These are phyloP conservation scores for Ophion ventricosus DNA, from an alignment of 2,888 invertebrate genomes.

Conservation along the genomic window DNA sequence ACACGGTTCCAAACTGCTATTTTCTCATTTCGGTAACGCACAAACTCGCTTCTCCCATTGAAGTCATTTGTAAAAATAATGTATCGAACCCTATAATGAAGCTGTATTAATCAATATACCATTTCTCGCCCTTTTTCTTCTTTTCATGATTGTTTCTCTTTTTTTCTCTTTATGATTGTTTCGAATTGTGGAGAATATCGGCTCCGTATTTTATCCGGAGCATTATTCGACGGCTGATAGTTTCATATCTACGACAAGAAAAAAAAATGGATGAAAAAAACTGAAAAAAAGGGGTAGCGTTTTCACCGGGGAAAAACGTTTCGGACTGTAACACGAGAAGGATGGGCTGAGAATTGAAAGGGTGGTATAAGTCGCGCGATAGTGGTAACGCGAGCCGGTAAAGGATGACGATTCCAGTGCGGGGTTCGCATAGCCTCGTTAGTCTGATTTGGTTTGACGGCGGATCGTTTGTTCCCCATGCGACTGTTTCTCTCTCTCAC, in stretches of 20 bases:
- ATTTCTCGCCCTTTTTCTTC: neutral
- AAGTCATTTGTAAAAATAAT: neutral
- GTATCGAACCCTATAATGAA: neutral
- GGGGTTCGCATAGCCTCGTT: conserved; percentile 61
- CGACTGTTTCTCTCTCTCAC: conserved; percentile 3
- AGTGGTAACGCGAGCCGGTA: conserved; percentile 44
- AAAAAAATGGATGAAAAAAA: neutral
- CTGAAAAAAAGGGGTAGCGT: neutral
- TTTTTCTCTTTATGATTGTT: neutral
- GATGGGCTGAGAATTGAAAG: conserved; percentile 12
- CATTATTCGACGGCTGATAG: neutral
- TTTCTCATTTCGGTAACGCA: too few species aligned
- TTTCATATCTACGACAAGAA: neutral
- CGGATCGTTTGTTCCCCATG: conserved; percentile 56
- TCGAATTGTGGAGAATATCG: neutral
- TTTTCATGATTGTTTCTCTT: too few species aligned
- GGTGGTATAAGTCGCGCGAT: conserved; percentile 26
- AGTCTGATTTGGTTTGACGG: conserved; percentile 72
- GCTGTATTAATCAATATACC: neutral
- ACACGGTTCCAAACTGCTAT: neutral
- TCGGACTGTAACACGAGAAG: conserved; percentile 14
- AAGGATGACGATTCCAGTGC: conserved; percentile 30
- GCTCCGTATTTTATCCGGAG: neutral
- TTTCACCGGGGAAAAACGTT: conserved; percentile 23
- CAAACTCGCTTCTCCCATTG: too few species aligned